Percentiles rank a stretch among this genome's conserved stretches.
phyloP scores from a whole-genome alignment of 1,140 invertebrate species.

The Gryon sp. region DNA sequence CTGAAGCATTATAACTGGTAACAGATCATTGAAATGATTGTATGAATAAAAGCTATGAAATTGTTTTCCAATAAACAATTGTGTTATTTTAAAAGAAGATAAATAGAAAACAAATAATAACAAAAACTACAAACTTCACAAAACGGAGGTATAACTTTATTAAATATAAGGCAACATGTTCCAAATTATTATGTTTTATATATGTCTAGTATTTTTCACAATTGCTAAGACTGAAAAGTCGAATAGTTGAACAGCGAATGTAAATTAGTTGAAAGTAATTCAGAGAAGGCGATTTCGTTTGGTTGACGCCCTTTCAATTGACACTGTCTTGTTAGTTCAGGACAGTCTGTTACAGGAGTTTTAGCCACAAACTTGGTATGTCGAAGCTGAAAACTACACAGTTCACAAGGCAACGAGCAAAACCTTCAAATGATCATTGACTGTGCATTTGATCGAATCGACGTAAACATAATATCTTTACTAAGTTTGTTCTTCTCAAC shows the following conservation, averaged over 20 bases:
- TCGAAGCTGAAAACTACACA: conserved; percentile 53
- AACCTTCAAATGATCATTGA: conserved; percentile 45
- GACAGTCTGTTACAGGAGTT: conserved; percentile 67
- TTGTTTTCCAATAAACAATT: too few relatives aligned
- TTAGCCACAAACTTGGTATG: conserved; percentile 68
- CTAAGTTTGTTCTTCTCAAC: conserved; percentile 12
- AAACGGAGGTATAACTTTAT: too few relatives aligned
- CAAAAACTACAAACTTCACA: too few relatives aligned
- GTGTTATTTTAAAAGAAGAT: too few relatives aligned
- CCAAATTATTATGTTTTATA: too few relatives aligned
- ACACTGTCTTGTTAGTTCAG: conserved; percentile 59
- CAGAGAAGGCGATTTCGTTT: conserved; percentile 30
- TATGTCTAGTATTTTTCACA: too few relatives aligned
- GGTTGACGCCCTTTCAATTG: conserved; percentile 44
- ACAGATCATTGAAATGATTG: too few relatives aligned
- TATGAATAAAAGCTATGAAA: too few relatives aligned
- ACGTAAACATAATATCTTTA: conserved; percentile 21
- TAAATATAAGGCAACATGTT: too few relatives aligned
- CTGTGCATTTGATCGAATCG: conserved; percentile 21
- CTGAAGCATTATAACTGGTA: too few relatives aligned
- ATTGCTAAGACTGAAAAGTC: too few relatives aligned
- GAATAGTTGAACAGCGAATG: neutral
- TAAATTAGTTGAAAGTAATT: conserved; percentile 36
- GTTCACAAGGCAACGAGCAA: conserved; percentile 45
- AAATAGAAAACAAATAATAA: too few relatives aligned